Evolutionary conservation across 2,797 vertebrate species (phyloP).

Genomic region (Choloepus didactylus): DNA sequence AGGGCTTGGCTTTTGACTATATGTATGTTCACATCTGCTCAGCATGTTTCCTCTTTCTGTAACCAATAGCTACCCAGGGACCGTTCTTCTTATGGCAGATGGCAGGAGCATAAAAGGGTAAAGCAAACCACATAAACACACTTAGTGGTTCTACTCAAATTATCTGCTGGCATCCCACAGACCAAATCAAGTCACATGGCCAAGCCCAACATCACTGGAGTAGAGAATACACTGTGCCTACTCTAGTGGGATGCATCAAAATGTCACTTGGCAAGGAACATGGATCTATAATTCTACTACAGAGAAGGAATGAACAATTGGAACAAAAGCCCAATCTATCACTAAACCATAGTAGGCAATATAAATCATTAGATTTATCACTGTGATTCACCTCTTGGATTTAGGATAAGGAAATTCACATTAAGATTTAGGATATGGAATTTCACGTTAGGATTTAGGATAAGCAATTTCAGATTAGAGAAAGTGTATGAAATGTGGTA

Average conservation of each 20-base stretch:
- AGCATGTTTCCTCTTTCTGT: constrained; percentile 42
- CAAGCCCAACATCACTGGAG: not conserved
- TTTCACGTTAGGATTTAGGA: too few species aligned
- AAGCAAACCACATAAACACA: not conserved
- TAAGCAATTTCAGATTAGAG: not conserved
- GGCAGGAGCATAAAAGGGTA: not conserved
- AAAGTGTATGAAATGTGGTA: not conserved
- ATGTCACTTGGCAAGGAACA: not conserved
- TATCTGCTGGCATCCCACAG: not conserved
- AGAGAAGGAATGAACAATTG: not conserved
- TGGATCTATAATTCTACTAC: not conserved
- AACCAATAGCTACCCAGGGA: not conserved
- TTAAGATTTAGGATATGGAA: too few species aligned
- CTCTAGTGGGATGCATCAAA: not conserved
- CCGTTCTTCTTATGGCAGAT: not conserved
- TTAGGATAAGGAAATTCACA: too few species aligned
- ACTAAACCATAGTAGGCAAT: not conserved
- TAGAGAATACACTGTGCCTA: not conserved
- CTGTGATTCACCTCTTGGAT: not conserved
- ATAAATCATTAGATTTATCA: not conserved
- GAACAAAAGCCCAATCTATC: not conserved
- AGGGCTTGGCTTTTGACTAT: constrained; percentile 8
- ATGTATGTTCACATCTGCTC: constrained; percentile 23
- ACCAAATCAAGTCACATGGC: not conserved
- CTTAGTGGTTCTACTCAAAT: not conserved